phyloP scores from a whole-genome alignment of 2,113 vertebrate species.

The Chamaetylas fuelleborni region DNA sequence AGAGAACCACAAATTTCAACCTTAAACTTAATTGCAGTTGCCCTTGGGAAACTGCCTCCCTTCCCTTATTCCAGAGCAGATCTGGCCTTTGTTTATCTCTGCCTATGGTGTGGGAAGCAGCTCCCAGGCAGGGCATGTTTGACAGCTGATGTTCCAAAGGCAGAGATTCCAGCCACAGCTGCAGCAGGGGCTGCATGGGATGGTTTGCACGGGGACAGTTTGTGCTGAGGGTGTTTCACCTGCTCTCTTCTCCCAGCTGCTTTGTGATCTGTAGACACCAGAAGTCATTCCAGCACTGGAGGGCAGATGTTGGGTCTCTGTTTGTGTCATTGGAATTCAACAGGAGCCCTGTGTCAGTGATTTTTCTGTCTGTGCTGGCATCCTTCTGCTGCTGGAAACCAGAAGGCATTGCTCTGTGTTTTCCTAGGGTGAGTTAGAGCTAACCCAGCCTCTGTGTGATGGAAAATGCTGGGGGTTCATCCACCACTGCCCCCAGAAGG shows the following conservation, averaged over 20 bases:
- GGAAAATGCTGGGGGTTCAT: fast-evolving
- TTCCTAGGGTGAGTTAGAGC: not conserved
- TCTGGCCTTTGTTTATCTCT: not conserved
- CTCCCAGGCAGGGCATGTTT: not conserved
- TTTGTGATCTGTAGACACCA: not conserved
- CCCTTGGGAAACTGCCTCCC: not conserved
- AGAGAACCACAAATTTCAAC: not conserved
- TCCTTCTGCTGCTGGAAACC: not conserved
- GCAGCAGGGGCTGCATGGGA: not conserved
- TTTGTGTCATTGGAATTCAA: not conserved
- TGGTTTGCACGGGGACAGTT: fast-evolving
- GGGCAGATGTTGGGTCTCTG: not conserved
- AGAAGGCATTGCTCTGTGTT: not conserved
- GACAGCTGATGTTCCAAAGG: fast-evolving
- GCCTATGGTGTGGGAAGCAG: not conserved
- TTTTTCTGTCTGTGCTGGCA: not conserved
- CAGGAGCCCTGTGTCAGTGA: not conserved
- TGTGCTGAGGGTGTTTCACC: not conserved
- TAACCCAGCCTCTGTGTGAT: not conserved
- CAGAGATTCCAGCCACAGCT: fast-evolving
- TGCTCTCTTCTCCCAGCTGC: not conserved
- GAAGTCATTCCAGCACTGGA: fast-evolving
- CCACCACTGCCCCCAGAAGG: fast-evolving
- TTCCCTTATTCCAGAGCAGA: not conserved
- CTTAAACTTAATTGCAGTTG: not conserved